Evolutionary conservation across 2,797 vertebrate species (phyloP), one percentile per base, ranked within the genome.

Genomic region (Melopsittacus undulatus): DNA sequence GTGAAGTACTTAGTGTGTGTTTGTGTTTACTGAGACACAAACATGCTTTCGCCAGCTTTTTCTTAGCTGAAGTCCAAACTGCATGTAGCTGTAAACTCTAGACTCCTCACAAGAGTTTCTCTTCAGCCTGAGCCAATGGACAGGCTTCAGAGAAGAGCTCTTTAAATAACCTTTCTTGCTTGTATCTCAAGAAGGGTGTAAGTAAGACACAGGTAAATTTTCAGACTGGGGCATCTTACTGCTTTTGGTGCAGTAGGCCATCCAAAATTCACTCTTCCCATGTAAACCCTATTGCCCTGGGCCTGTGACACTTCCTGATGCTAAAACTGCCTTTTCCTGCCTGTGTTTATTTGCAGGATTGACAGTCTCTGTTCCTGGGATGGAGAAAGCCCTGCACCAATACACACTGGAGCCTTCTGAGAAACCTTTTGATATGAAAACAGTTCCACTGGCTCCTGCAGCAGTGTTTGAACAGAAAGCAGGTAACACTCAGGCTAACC

Each of bases 311-410:
- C 1, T 14, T 67, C 32, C 52, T 45, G 14, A n/a, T 59, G 3
- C 29, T 22, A 4, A 36, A 46, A 22, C 3, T 2, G 5, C 11
- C 0, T 10, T 43, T 43, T 46, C 22, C 15, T 75, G 51, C 51
- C 14, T 83, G 2, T 91, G 32, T 3, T 78, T 26, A 62, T 66
- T 54, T 30, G 49, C 96, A 99, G 99, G 99, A 95, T 79, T 99
- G 94, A 98, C 99, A 0, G 99, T 99, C 17, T 99, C 99, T 27
- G 93, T 99, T 51, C 98, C 99, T 23, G 99, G 99, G 14, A 98
- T 99, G 98, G 99, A 99, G 97, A 99, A 99, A 86, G 99, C 99
- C 24, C 98, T 99, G 43, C 98, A 99, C 94, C 99, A 99, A 90
- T 99, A 99, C 83, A 99, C 99, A 0, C 76, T 99, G 97, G 99